Conservation (phyloP, 2,113 vertebrate species). For the Tretioscincus oriximinensis region DNA sequence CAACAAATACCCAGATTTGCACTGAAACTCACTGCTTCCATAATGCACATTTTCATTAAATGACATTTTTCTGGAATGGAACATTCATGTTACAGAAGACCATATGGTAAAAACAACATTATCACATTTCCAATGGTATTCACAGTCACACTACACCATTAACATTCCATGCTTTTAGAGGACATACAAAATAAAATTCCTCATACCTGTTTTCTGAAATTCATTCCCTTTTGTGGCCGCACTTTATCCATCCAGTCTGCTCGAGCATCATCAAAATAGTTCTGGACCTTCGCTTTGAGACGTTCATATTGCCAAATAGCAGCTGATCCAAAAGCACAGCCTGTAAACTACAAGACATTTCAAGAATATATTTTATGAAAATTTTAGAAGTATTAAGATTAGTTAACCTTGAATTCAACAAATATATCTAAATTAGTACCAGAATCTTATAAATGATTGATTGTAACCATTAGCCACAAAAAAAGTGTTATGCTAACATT, state of each 20-base stretch:
- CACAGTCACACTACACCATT: neutral
- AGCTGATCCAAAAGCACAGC: conserved; percentile 86
- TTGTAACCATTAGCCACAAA: neutral
- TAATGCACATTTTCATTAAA: too few relatives aligned
- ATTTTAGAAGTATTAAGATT: neutral
- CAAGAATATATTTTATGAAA: neutral
- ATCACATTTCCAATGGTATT: neutral
- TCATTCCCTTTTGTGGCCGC: conserved; percentile 84
- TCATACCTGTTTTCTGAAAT: conserved; percentile 85
- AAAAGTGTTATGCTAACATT: neutral
- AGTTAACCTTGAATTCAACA: too few relatives aligned
- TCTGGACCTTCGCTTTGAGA: conserved; percentile 87
- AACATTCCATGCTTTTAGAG: neutral
- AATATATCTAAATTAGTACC: neutral
- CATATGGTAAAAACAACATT: neutral
- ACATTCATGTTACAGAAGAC: too few relatives aligned
- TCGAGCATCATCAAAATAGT: conserved; percentile 82
- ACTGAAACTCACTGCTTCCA: too few relatives aligned
- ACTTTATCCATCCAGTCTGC: conserved; percentile 89
- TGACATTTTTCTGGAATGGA: too few relatives aligned
- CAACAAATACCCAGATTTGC: too few relatives aligned
- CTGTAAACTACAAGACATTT: conserved; percentile 83
- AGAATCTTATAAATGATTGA: neutral
- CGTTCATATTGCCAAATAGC: conserved; percentile 96
- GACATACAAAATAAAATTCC: neutral